A percentile compares a stretch with the other conserved stretches of the same genome.
Evolutionary conservation across 2,797 vertebrate genomes (phyloP).

Genomic region (Protosalanx chinensis): DNA sequence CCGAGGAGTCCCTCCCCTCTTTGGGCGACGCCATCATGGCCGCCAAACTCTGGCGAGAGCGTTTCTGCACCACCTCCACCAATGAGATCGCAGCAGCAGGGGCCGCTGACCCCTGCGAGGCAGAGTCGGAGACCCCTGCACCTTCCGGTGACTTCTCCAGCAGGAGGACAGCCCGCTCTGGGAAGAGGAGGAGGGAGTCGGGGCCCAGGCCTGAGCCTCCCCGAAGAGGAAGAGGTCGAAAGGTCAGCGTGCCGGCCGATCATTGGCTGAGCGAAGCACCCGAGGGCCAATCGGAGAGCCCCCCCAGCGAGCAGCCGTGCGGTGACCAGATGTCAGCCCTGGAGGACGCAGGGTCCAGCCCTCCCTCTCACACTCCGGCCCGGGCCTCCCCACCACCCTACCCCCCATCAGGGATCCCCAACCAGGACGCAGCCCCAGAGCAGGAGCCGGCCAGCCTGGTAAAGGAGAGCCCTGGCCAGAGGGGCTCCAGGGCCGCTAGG

Average conservation of each 20-base stretch:
- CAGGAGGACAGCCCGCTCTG: not conserved
- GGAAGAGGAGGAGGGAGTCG: not conserved
- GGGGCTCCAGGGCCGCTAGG: not conserved
- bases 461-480: slow-evolving; percentile 1
- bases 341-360: slow-evolving; percentile 13
- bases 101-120: not conserved
- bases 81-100: not conserved
- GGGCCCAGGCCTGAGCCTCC: slow-evolving; percentile 1
- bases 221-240: slow-evolving; percentile 37
- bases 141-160: not conserved
- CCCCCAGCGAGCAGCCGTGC: not conserved
- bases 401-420: not conserved
- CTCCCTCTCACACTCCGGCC: not conserved
- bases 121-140: not conserved
- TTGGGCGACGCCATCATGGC: slow-evolving; percentile 4
- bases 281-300: not conserved
- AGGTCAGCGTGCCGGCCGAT: slow-evolving; percentile 26
- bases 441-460: not conserved
- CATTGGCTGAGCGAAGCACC: slow-evolving; percentile 8
- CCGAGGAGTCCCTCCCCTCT: too few species aligned
- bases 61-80: slow-evolving; percentile 6
- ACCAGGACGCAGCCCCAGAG: not conserved
- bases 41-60: slow-evolving; percentile 22
- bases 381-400: not conserved
- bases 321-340: not conserved